phyloP scores from a whole-genome alignment of 2,888 invertebrate genomes.

The Bimastos eiseni region DNA sequence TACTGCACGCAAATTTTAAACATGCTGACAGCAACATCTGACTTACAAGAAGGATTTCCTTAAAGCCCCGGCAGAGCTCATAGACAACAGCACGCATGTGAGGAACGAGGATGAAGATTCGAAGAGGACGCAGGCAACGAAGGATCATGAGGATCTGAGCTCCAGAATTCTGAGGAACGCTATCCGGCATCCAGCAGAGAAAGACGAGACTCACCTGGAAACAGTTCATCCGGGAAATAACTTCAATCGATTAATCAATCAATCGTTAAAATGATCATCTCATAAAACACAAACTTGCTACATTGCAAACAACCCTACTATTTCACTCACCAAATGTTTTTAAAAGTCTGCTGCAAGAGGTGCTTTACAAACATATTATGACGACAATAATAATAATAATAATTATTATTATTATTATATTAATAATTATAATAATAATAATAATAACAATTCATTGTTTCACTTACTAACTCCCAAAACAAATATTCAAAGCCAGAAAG shows the following conservation, averaged over 20 bases:
- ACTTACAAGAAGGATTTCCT: slow-evolving; percentile 90
- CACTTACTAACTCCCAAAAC: background rate
- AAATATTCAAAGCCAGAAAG: background rate
- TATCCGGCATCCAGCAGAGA: slow-evolving; percentile 90
- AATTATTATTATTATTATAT: too few species aligned
- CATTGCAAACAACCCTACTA: background rate
- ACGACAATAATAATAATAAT: too few species aligned
- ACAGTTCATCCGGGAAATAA: background rate
- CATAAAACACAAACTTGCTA: background rate
- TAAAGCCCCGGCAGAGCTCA: slow-evolving; percentile 95
- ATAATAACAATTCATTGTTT: background rate
- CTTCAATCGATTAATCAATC: background rate
- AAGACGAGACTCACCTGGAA: slow-evolving; percentile 87
- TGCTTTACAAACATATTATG: too few species aligned
- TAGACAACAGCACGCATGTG: slow-evolving; percentile 96
- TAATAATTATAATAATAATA: too few species aligned
- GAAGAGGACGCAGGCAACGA: slow-evolving; percentile 89
- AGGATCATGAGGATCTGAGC: slow-evolving; percentile 95
- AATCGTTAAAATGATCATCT: background rate
- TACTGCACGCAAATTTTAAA: background rate
- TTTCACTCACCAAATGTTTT: background rate
- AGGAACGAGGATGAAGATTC: slow-evolving; percentile 96
- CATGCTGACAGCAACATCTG: background rate
- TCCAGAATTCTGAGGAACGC: slow-evolving; percentile 86
- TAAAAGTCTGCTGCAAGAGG: too few species aligned